These are phyloP conservation scores for Caenorhabditis sp. DNA, from an alignment of 2,888 invertebrate species.

Conservation along the genomic window DNA sequence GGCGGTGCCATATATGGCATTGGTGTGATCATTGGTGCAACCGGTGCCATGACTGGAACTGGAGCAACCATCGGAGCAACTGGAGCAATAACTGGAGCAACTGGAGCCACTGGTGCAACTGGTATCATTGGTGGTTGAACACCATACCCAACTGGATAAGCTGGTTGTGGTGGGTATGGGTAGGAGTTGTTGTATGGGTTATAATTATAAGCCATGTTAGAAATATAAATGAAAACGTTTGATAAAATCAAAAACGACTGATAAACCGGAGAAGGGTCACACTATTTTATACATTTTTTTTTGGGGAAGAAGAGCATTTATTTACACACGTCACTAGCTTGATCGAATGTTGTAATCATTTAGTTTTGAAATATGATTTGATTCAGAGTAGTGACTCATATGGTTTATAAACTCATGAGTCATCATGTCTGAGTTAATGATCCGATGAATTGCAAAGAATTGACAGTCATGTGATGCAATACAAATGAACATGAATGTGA, in stretches of 20 bases:
- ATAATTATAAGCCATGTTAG: slow-evolving; percentile 35
- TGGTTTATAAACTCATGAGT: too few species aligned
- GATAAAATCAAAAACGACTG: slow-evolving; percentile 2
- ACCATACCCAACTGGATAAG: slow-evolving; percentile 15
- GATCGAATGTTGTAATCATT: neutral
- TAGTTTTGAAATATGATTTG: too few species aligned
- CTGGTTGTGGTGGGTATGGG: slow-evolving; percentile 26
- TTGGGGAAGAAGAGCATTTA: neutral
- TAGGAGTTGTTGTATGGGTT: slow-evolving; percentile 38
- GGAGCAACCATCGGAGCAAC: slow-evolving; percentile 21
- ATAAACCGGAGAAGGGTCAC: slow-evolving; percentile 13
- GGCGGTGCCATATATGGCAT: too few species aligned
- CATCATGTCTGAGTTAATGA: too few species aligned
- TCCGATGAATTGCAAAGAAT: too few species aligned
- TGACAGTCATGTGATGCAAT: too few species aligned
- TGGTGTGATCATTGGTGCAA: slow-evolving; percentile 20
- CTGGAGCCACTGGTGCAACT: slow-evolving; percentile 14
- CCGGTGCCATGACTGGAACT: slow-evolving; percentile 25
- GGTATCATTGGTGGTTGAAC: slow-evolving; percentile 7
- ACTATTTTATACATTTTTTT: slow-evolving; percentile 23
- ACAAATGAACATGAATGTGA: too few species aligned
- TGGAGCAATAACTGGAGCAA: slow-evolving; percentile 30
- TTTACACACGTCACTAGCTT: neutral
- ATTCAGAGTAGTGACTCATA: too few species aligned
- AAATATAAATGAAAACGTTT: neutral